phyloP scores from a whole-genome alignment of 2,888 invertebrate genomes.

The Calameuta filiformis region DNA sequence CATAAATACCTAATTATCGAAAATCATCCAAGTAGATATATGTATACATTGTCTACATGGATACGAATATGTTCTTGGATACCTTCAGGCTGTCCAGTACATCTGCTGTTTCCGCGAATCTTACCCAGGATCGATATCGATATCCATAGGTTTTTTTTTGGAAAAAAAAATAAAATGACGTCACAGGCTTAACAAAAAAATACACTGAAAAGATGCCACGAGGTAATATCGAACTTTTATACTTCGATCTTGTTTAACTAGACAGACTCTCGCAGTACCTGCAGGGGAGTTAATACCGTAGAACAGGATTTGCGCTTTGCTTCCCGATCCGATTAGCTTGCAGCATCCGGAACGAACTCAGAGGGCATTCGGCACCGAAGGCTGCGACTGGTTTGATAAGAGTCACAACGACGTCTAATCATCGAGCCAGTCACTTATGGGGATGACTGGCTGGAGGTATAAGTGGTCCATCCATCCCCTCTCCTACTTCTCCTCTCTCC shows the following conservation, averaged over 20 bases:
- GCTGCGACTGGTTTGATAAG: constrained; percentile 37
- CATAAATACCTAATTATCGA: constrained; percentile 39
- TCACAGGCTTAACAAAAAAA: not conserved
- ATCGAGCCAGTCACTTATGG: not conserved
- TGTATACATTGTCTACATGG: not conserved
- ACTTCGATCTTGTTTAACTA: constrained; percentile 1
- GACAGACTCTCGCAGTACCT: not conserved
- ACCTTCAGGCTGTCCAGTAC: not conserved
- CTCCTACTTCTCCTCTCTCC: not conserved
- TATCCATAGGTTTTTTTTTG: not conserved
- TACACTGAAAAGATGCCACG: not conserved
- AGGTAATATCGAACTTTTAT: not conserved
- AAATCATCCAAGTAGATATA: not conserved
- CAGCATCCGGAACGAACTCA: constrained; percentile 16
- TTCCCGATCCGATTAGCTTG: constrained; percentile 39
- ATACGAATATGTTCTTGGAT: not conserved
- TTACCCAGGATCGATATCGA: not conserved
- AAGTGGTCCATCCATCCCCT: not conserved
- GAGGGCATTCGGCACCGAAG: constrained; percentile 12
- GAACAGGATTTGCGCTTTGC: constrained; percentile 32
- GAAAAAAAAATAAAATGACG: not conserved
- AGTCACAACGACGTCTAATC: constrained; percentile 19
- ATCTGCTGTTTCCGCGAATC: not conserved
- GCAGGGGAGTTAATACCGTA: constrained; percentile 12
- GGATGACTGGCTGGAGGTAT: not conserved